Evolutionary conservation across 2,113 vertebrate species (phyloP), one percentile per base, ranked within the genome.

Genomic region (Syngnathus floridae): DNA sequence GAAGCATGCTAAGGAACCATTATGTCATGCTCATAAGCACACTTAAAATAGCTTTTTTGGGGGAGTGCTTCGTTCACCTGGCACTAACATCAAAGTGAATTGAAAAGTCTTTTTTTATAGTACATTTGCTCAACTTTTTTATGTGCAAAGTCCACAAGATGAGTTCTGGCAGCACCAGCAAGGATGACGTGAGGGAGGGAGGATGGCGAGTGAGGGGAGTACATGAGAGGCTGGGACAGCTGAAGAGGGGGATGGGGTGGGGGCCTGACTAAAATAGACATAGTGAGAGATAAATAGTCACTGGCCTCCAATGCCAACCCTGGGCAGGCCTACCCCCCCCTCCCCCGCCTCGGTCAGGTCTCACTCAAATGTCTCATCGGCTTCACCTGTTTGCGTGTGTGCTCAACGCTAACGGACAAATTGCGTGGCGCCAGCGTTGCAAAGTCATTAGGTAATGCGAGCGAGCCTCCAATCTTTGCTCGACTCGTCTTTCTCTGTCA

Each of bases 241-340:
- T 92, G 91, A 83, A 71, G 75, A 84, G 91, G 83, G 88, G 90
- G 88, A 87, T 81, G 90, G 91, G 77, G 66, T 7, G 36, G 10
- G 17, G 19, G n/a, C 10, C 64, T 66, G 82, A 86, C 89, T 84
- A 83, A 90, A 92, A 92, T 91, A 92, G 90, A 90, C 79, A 67
- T 79, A 85, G 81, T 87, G 84, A 88, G 77, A 81, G 88, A 91
- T 89, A 92, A 90, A 90, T 91, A 90, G 88, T 84, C 71, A 70
- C 85, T 79, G 81, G 74, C 80, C 76, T 9, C 72, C 64, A 62
- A 37, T 66, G 66, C 65, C 62, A 43, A 56, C 66, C 59, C 11
- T 9, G 7, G 40, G 43, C 62, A 67, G 62, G 56, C 22, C 60
- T 40, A 61, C 48, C 66, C 41, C 35, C 22, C 57, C 58, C 59